These are phyloP conservation scores for Illadopsis cleaveri DNA, from an alignment of 2,113 vertebrate species.

Conservation along the genomic window DNA sequence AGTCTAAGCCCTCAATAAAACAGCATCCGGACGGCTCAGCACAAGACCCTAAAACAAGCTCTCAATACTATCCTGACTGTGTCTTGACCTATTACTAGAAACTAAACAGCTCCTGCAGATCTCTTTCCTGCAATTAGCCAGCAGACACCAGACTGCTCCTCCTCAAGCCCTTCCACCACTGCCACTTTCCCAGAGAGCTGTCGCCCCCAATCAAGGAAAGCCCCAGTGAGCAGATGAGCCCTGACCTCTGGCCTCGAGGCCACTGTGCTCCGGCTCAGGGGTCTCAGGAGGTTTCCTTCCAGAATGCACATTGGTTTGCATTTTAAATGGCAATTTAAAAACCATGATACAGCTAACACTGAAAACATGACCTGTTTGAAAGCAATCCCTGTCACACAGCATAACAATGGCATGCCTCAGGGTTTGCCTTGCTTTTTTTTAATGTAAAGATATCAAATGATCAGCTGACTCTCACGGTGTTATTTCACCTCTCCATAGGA, in stretches of 20 bases:
- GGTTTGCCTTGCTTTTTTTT: background rate
- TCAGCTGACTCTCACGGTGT: background rate
- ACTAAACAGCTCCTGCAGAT: background rate
- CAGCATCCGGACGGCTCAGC: background rate
- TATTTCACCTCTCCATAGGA: conserved; percentile 30
- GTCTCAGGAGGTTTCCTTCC: background rate
- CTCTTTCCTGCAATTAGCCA: background rate
- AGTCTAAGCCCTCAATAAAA: background rate
- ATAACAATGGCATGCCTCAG: background rate
- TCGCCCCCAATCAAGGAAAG: background rate
- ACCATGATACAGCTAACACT: background rate
- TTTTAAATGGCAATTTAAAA: conserved; percentile 32
- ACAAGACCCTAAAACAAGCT: background rate
- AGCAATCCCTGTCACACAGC: background rate
- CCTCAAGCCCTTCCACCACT: background rate
- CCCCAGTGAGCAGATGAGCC: background rate
- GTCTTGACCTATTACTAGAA: background rate
- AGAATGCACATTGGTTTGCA: background rate
- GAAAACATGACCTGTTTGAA: background rate
- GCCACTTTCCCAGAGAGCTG: background rate
- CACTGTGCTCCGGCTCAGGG: fast-evolving
- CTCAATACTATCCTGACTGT: background rate
- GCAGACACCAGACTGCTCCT: background rate
- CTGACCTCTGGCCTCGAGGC: background rate
- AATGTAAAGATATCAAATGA: background rate